Evolutionary conservation across 2,113 vertebrate genomes (phyloP), one percentile per base, ranked within the genome.

Genomic region (Opisthocomus hoazin): DNA sequence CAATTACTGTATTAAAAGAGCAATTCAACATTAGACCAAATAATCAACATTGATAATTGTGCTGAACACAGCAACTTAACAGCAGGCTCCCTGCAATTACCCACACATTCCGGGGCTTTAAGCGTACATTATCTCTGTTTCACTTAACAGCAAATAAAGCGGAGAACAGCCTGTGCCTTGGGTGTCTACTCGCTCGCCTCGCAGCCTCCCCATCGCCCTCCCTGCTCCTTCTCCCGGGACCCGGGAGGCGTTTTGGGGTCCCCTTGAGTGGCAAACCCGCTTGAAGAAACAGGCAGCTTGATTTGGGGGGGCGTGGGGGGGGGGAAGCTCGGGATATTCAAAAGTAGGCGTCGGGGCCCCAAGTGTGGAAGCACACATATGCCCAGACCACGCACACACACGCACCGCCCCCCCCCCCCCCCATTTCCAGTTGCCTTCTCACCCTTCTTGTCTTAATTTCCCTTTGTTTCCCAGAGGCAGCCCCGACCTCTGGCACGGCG

Each of bases 401-500:
- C 63, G 89, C n/a, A n/a, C n/a, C n/a, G n/a, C n/a, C n/a, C n/a
- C n/a, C n/a, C n/a, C n/a, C n/a, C n/a, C n/a, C n/a, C n/a, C 50
- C 88, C 48, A 11, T 39, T 92, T 51, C 65, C 65, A 85, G 87
- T 73, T 8, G 81, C 83, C 45, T 92, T 69, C 83, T 96, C 86
- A 20, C 73, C 74, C 58, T 86, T 45, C 86, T 91, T 91, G 88
- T 91, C 93, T 86, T 75, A 84, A 96, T 94, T 96, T 93, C 43
- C 58, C 94, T 97, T 98, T 98, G 97, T 98, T 94, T 97, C 94
- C 77, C 77, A 68, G 76, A 92, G 95, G 91, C 93, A 94, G 84
- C 85, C 71, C 66, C 87, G 61, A 91, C 68, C 86, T 82, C 95
- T 92, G 84, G 74, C 84, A 91, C 80, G 23, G 46, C 64, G 21